A percentile compares a stretch with the other conserved stretches of the same genome.
phyloP scores from a whole-genome alignment of 2,797 vertebrate genomes.

The Sylvilagus floridanus region DNA sequence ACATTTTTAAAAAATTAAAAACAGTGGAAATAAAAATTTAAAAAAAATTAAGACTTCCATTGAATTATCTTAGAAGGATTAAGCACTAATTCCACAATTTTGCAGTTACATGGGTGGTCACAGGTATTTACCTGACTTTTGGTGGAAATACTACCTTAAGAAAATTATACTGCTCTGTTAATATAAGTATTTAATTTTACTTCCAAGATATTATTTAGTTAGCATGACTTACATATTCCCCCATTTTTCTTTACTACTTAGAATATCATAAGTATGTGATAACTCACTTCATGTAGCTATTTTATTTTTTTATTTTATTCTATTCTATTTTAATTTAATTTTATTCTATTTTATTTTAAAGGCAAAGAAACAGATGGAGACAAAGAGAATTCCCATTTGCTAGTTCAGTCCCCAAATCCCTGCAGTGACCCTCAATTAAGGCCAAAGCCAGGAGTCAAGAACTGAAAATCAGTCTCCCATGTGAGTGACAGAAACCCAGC shows the following conservation, averaged over 20 bases:
- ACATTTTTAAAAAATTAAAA: neutral
- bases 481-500: no score
- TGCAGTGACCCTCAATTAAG: no score
- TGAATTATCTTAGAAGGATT: neutral
- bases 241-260: slow-evolving; percentile 25
- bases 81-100: neutral
- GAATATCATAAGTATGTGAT: neutral
- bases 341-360: no score
- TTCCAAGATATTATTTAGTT: neutral
- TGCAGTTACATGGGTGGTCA: neutral
- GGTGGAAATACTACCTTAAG: neutral
- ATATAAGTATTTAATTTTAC: neutral
- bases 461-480: no score
- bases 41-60: neutral
- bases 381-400: no score
- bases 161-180: neutral
- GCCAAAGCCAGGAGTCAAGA: no score
- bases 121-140: neutral
- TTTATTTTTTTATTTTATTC: no score
- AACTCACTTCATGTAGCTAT: neutral
- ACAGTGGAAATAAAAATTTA: no score
- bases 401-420: no score
- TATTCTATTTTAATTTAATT: no score
- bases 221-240: neutral
- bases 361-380: no score